Conservation (phyloP, 2,797 vertebrate genomes). For the Uromys caudimaculatus region DNA sequence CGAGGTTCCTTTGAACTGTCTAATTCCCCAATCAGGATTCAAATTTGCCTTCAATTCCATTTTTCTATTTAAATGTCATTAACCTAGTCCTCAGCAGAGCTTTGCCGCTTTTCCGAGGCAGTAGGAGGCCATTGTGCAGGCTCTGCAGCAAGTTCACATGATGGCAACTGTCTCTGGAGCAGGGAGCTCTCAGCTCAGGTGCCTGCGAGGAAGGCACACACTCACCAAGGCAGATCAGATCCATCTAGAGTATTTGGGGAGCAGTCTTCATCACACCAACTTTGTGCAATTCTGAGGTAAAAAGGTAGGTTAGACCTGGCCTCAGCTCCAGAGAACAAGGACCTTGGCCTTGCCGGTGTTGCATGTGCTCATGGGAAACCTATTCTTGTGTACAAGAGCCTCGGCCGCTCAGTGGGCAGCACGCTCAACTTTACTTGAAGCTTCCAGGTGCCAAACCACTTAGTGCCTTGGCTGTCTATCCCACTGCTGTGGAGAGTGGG, state of each 20-base stretch:
- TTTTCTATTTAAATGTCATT: not conserved
- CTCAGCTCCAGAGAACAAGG: not conserved
- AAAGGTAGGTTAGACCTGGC: not conserved
- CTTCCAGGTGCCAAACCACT: slow-evolving; percentile 82
- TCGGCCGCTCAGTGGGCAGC: not conserved
- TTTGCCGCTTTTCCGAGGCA: not conserved
- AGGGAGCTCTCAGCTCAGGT: not conserved
- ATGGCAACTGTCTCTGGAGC: too few species aligned
- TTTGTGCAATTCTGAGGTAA: not conserved
- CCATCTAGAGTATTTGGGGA: not conserved
- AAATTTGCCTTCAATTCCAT: not conserved
- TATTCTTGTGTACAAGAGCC: not conserved
- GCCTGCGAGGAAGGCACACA: fast-evolving
- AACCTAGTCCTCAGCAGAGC: not conserved
- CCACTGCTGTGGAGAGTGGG: slow-evolving; percentile 66
- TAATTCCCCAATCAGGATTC: not conserved
- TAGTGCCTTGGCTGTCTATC: slow-evolving; percentile 80
- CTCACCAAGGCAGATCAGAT: too few species aligned
- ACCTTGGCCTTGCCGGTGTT: not conserved
- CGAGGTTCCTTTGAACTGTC: fast-evolving
- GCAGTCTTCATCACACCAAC: not conserved
- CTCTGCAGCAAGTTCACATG: not conserved
- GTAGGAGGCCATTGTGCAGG: not conserved
- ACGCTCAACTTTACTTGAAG: slow-evolving; percentile 73
- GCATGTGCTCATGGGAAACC: not conserved